A percentile compares a stretch with the other conserved stretches of the same genome.
phyloP scores from a whole-genome alignment of 2,888 invertebrate species.

The Sipha maydis region DNA sequence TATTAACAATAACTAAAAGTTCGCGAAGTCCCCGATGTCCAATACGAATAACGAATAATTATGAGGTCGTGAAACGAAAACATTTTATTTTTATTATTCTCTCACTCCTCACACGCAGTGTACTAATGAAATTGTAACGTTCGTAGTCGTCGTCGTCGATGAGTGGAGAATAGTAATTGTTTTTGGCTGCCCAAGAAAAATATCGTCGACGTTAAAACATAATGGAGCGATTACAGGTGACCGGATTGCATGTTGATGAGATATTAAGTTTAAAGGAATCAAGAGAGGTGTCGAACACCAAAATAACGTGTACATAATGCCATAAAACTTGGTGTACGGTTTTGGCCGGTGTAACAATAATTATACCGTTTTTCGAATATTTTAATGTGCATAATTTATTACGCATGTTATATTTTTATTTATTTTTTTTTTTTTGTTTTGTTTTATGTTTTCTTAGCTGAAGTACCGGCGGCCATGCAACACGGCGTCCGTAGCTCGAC shows the following conservation, averaged over 20 bases:
- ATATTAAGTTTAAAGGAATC: slow-evolving; percentile 27
- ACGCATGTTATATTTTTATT: background rate
- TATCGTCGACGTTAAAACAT: background rate
- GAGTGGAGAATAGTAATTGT: background rate
- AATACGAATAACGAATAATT: too few relatives aligned
- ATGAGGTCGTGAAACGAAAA: too few relatives aligned
- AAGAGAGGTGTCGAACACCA: slow-evolving; percentile 38
- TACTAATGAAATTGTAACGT: background rate
- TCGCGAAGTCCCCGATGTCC: too few relatives aligned
- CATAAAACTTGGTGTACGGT: too few relatives aligned
- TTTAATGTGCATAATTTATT: slow-evolving; percentile 28
- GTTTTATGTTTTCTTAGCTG: slow-evolving; percentile 70
- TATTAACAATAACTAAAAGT: too few relatives aligned
- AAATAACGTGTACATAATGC: background rate
- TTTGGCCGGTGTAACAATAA: background rate
- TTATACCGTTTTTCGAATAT: background rate
- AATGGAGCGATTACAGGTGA: slow-evolving; percentile 31
- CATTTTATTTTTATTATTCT: too few relatives aligned
- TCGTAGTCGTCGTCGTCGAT: background rate
- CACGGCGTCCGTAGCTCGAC: slow-evolving; percentile 71
- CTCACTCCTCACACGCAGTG: too few relatives aligned
- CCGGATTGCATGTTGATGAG: slow-evolving; percentile 9
- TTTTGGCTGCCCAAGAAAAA: background rate
- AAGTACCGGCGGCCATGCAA: slow-evolving; percentile 82
- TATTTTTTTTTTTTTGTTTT: slow-evolving; percentile 5